These are phyloP conservation scores for Ceryle rudis DNA, from an alignment of 2,797 vertebrate genomes.

Conservation along the genomic window DNA sequence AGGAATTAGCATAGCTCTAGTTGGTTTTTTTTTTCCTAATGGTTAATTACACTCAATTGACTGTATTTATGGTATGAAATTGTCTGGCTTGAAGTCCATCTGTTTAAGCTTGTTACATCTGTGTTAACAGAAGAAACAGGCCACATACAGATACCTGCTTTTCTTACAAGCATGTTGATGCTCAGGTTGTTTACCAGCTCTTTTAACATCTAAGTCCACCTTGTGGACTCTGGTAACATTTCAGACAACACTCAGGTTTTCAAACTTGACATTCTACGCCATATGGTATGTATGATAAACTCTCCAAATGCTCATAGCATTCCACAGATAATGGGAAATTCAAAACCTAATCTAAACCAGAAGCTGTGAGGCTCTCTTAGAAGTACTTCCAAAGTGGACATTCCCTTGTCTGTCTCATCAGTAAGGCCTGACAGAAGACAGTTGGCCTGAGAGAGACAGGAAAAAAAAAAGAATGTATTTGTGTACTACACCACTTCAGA, in stretches of 20 bases:
- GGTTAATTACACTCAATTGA: neutral
- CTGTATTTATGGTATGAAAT: neutral
- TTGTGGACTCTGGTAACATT: neutral
- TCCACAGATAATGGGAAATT: constrained; percentile 32
- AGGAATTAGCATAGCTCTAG: neutral
- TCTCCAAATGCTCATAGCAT: neutral
- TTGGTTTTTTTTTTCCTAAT: neutral
- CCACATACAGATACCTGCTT: neutral
- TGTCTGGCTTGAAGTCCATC: neutral
- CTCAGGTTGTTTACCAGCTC: neutral
- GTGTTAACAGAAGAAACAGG: neutral
- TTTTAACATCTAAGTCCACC: neutral
- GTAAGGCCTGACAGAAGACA: neutral
- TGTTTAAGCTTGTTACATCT: neutral
- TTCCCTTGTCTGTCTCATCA: constrained; percentile 1
- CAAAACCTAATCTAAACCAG: constrained; percentile 40
- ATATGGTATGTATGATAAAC: neutral
- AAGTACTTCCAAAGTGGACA: constrained; percentile 44
- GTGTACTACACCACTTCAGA: neutral
- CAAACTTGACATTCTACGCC: neutral
- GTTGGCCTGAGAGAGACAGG: neutral
- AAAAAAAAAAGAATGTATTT: neutral
- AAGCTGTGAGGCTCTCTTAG: constrained; percentile 32
- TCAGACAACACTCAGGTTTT: neutral
- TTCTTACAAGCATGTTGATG: neutral